Conservation (phyloP, 2,797 vertebrate species). For the Cyclopterus lumpus region DNA sequence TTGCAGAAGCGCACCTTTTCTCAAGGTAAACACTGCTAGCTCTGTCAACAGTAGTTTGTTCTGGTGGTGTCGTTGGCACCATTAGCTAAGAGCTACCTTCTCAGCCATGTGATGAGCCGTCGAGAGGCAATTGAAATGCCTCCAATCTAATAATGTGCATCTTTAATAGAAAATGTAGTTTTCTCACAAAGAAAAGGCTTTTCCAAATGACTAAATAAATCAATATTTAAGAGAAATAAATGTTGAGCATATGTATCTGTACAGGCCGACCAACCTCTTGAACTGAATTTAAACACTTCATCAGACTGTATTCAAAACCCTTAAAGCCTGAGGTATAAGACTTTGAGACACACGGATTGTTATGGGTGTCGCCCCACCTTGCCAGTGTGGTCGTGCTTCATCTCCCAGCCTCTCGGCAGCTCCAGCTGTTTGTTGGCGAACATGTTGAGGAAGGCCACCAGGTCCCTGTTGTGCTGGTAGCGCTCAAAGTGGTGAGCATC, state of each 20-base stretch:
- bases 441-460: conserved; percentile 95
- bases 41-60: too few species aligned
- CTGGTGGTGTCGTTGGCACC: too few species aligned
- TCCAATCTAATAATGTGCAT: neutral
- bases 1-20: too few species aligned
- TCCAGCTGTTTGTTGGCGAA: conserved; percentile 95
- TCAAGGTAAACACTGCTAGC: too few species aligned
- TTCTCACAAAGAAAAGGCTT: neutral
- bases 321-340: neutral
- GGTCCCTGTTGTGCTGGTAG: conserved; percentile 95
- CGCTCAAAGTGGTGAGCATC: conserved; percentile 95
- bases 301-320: neutral
- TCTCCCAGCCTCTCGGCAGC: conserved; percentile 94
- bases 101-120: too few species aligned
- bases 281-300: neutral
- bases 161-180: neutral
- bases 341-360: neutral
- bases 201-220: neutral
- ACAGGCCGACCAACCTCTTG: neutral
- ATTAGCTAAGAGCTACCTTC: too few species aligned
- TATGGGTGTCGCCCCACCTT: conserved; percentile 82
- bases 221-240: neutral
- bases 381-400: conserved; percentile 95
- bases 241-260: neutral
- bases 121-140: too few species aligned